phyloP scores from a whole-genome alignment of 2,113 vertebrate species.

The Menura novaehollandiae region DNA sequence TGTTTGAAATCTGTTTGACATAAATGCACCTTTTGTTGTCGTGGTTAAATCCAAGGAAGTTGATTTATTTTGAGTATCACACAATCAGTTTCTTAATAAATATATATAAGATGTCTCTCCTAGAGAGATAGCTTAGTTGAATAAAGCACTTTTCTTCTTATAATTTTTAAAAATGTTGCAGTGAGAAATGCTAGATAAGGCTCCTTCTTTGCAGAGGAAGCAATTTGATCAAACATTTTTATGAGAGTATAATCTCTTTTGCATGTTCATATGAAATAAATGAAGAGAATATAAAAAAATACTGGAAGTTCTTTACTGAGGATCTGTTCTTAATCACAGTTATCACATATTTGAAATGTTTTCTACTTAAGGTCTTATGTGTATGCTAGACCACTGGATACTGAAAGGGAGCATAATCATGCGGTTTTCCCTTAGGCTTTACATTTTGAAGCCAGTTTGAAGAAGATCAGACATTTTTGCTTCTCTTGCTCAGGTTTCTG shows the following conservation, averaged over 20 bases:
- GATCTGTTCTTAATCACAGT: not conserved
- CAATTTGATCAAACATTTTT: not conserved
- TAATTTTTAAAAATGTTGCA: not conserved
- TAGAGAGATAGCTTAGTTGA: not conserved
- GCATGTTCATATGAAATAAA: not conserved
- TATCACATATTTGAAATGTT: not conserved
- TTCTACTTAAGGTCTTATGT: not conserved
- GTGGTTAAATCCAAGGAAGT: not conserved
- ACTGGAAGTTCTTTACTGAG: not conserved
- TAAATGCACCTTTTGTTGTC: not conserved
- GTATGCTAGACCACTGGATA: not conserved
- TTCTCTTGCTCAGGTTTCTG: not conserved
- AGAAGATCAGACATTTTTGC: not conserved
- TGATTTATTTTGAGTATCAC: constrained; percentile 24
- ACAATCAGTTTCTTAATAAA: not conserved
- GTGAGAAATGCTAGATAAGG: not conserved
- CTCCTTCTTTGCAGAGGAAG: not conserved
- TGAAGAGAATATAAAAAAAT: not conserved
- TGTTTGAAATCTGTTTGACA: not conserved
- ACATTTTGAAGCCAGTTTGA: not conserved
- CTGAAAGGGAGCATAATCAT: not conserved
- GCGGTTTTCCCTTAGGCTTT: not conserved
- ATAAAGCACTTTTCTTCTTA: not conserved
- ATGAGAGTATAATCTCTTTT: not conserved
- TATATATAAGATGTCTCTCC: not conserved